phyloP scores from a whole-genome alignment of 2,113 vertebrate species.

The Ciconia stormi region DNA sequence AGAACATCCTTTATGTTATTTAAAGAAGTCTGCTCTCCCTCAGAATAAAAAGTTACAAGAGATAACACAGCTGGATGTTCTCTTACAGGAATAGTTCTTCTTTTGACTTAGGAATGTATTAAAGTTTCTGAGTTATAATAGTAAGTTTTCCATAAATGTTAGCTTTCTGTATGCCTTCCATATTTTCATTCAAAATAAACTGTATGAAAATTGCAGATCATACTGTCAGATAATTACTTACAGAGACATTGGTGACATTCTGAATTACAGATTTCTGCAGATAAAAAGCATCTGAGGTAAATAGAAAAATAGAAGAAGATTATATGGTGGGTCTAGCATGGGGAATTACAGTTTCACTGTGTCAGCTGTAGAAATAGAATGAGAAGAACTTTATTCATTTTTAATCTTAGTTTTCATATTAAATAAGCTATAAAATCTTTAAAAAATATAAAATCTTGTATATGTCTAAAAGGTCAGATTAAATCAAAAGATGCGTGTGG shows the following conservation, averaged over 20 bases:
- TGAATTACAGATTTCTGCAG: background rate
- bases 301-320: background rate
- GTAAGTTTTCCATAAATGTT: background rate
- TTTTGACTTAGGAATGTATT: background rate
- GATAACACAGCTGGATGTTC: background rate
- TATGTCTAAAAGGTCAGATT: background rate
- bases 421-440: background rate
- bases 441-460: background rate
- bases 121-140: background rate
- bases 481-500: background rate
- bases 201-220: background rate
- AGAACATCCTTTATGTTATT: slow-evolving; percentile 62
- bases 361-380: background rate
- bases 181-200: background rate
- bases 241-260: background rate
- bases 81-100: background rate
- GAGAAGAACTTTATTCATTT: background rate
- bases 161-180: background rate
- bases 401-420: background rate
- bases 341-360: background rate
- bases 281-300: background rate
- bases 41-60: background rate
- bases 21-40: background rate
- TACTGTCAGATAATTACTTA: background rate
- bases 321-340: background rate